Conservation (phyloP, 2,113 vertebrate species). For the Ctenomys sociabilis region DNA sequence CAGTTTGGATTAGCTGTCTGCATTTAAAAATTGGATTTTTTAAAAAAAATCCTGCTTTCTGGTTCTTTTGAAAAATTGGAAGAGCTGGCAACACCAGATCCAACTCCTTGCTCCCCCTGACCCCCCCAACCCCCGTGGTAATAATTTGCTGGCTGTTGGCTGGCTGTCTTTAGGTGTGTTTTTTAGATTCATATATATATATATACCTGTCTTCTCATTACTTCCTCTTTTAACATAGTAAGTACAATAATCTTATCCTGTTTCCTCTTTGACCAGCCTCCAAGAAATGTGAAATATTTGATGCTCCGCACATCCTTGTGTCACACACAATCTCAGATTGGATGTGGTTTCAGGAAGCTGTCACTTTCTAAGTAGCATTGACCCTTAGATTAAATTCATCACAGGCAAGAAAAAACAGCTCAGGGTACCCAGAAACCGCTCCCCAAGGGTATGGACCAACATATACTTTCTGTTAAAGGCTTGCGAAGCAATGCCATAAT, state of each 20-base stretch:
- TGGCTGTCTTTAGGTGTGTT: neutral
- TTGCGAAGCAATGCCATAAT: neutral
- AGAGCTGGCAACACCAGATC: neutral
- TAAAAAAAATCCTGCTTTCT: constrained; percentile 17
- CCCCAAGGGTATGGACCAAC: neutral
- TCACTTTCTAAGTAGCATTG: neutral
- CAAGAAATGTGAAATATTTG: constrained; percentile 20
- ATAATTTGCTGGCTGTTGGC: neutral
- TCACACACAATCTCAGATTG: neutral
- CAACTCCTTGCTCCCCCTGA: neutral
- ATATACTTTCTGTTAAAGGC: neutral
- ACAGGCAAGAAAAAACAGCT: neutral
- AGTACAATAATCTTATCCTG: neutral
- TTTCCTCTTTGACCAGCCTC: neutral
- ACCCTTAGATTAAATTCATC: constrained; percentile 42
- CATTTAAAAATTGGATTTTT: constrained; percentile 44
- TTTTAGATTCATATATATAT: neutral
- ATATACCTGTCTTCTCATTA: neutral
- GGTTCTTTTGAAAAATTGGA: constrained; percentile 27
- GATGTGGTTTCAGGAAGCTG: neutral
- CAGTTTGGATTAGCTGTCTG: constrained; percentile 6
- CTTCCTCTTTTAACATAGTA: neutral
- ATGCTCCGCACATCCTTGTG: neutral
- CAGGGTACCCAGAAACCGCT: neutral
- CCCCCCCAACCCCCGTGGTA: neutral